A percentile compares a stretch with the other conserved stretches of the same genome.
phyloP scores from a whole-genome alignment of 2,113 vertebrate species.

The Sula dactylatra region DNA sequence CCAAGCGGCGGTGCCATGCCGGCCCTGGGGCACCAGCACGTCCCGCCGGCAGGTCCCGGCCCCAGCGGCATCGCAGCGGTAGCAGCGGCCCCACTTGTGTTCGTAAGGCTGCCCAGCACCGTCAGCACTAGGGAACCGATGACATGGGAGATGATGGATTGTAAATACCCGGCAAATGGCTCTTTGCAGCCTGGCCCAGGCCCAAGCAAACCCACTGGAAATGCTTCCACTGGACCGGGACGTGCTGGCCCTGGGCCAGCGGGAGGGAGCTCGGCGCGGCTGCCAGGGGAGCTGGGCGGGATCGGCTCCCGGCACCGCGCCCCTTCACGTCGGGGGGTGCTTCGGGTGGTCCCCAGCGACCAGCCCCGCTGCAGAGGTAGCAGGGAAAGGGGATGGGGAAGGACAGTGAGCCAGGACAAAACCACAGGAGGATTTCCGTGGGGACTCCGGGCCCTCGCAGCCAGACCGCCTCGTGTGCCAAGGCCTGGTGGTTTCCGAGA shows the following conservation, averaged over 20 bases:
- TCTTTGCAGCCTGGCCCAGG: not conserved
- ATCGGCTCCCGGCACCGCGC: not conserved
- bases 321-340: not conserved
- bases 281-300: not conserved
- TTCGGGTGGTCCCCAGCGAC: not conserved
- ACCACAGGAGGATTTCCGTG: not conserved
- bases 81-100: rapidly evolving
- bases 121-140: not conserved
- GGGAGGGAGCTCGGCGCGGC: not conserved
- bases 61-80: rapidly evolving
- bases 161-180: not conserved
- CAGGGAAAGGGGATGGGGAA: no score
- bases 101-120: not conserved
- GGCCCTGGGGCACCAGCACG: rapidly evolving
- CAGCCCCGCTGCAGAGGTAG: not conserved
- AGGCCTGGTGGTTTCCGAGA: not conserved
- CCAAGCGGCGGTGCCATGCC: rapidly evolving
- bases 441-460: not conserved
- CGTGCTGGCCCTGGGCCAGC: rapidly evolving
- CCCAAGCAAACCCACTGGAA: not conserved
- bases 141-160: not conserved
- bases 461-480: rapidly evolving
- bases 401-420: not conserved
- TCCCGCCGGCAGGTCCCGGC: not conserved
- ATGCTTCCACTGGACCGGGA: not conserved